Conservation (phyloP, 2,113 vertebrate genomes). For the Pomatorhinus ruficollis region DNA sequence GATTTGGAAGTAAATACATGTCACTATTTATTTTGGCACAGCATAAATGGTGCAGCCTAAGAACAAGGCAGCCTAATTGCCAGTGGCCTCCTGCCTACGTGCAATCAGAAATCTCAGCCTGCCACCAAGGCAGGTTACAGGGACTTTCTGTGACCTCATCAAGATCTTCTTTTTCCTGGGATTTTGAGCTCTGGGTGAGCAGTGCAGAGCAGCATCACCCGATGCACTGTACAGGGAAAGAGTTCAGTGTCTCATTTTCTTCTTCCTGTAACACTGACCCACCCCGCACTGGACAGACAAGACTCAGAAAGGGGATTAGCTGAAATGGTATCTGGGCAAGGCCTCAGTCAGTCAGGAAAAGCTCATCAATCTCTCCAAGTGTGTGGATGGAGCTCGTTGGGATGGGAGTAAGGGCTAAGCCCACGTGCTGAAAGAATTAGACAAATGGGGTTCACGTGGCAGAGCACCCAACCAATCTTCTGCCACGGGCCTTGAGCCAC, state of each 20-base stretch:
- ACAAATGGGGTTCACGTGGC: neutral
- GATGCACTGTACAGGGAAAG: neutral
- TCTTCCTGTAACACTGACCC: neutral
- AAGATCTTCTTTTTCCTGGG: neutral
- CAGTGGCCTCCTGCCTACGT: neutral
- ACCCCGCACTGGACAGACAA: neutral
- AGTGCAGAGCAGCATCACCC: neutral
- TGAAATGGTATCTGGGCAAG: neutral
- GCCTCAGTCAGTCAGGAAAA: neutral
- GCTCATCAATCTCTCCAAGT: neutral
- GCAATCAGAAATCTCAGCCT: neutral
- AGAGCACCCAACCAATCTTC: neutral
- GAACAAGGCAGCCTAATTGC: neutral
- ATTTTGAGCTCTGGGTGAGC: neutral
- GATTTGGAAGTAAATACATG: neutral
- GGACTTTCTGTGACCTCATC: neutral
- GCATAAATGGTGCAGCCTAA: neutral
- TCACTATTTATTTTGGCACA: neutral
- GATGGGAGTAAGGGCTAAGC: neutral
- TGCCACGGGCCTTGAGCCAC: neutral
- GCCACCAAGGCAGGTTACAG: neutral
- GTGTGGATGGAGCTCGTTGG: neutral
- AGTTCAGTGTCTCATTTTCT: neutral
- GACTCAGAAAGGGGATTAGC: neutral
- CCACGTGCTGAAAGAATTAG: neutral